Conservation (phyloP, 2,113 vertebrate species). For the Paedocypris sp. region DNA sequence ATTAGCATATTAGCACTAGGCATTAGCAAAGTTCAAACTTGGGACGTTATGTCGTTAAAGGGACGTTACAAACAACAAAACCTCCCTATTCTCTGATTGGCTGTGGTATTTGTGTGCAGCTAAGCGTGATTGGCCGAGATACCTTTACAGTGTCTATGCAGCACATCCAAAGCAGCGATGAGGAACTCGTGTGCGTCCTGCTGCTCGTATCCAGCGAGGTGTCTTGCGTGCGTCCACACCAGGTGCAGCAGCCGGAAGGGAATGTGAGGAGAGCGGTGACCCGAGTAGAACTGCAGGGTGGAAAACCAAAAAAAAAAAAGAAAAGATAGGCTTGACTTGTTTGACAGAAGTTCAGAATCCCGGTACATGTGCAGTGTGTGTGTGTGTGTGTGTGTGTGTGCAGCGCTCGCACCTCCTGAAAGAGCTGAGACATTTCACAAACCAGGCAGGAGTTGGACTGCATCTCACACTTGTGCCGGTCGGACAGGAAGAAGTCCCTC, state of each 20-base stretch:
- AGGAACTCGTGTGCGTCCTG: constrained; percentile 98
- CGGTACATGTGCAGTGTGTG: background rate
- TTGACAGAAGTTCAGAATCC: background rate
- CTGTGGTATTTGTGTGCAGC: background rate
- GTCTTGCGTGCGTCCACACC: constrained; percentile 96
- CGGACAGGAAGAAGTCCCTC: constrained; percentile 82
- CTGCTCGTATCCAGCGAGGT: constrained; percentile 97
- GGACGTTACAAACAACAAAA: background rate
- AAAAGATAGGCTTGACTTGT: background rate
- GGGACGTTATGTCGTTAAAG: no score
- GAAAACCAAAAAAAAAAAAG: background rate
- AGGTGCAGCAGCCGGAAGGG: constrained; percentile 97
- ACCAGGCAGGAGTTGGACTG: constrained; percentile 83
- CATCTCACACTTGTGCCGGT: constrained; percentile 85
- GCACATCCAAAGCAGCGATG: constrained; percentile 93
- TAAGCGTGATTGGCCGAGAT: constrained; percentile 18
- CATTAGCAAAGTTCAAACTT: no score
- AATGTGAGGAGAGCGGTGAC: constrained; percentile 97
- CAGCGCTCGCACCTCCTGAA: constrained; percentile 71
- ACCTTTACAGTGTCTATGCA: constrained; percentile 98
- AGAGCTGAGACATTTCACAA: constrained; percentile 83
- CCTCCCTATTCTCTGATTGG: background rate
- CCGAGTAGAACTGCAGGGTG: constrained; percentile 84
- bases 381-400: background rate
- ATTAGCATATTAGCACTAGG: no score